Percentiles rank a stretch among this genome's conserved stretches.
These are phyloP conservation scores for Pavo muticus DNA, from an alignment of 2,113 vertebrate species.

Conservation along the genomic window DNA sequence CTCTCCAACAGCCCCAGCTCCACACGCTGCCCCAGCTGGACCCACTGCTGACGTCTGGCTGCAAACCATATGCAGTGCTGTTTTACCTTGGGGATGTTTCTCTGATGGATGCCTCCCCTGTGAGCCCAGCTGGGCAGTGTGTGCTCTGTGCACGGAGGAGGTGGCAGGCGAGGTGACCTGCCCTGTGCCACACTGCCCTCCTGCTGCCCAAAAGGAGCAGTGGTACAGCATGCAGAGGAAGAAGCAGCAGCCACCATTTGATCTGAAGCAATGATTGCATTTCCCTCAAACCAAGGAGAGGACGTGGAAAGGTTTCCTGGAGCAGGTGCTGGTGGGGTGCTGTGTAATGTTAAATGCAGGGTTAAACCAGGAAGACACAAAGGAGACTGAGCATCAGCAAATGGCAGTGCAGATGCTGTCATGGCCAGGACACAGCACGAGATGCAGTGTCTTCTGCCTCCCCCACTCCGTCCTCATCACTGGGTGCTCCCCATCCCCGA, in stretches of 20 bases:
- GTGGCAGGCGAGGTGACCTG: background rate
- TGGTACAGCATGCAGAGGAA: background rate
- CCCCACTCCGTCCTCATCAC: background rate
- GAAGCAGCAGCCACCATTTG: background rate
- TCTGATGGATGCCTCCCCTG: background rate
- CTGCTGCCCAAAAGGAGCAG: fast-evolving
- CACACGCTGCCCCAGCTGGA: background rate
- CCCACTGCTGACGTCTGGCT: background rate
- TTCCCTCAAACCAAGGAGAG: background rate
- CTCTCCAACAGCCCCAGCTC: background rate
- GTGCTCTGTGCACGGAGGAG: background rate
- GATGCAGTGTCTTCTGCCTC: background rate
- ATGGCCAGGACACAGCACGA: fast-evolving
- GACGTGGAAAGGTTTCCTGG: conserved; percentile 6
- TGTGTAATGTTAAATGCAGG: background rate
- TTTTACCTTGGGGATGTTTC: background rate
- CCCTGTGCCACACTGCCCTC: background rate
- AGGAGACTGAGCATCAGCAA: background rate
- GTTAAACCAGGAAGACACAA: background rate
- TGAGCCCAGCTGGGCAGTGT: background rate
- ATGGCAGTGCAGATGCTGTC: background rate
- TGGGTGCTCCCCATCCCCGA: background rate
- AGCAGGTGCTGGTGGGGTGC: background rate
- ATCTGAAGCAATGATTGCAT: background rate
- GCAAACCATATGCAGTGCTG: background rate